A percentile compares a stretch with the other conserved stretches of the same genome.
Conservation (phyloP, 1,140 invertebrate genomes). For the Homarus americanus region DNA sequence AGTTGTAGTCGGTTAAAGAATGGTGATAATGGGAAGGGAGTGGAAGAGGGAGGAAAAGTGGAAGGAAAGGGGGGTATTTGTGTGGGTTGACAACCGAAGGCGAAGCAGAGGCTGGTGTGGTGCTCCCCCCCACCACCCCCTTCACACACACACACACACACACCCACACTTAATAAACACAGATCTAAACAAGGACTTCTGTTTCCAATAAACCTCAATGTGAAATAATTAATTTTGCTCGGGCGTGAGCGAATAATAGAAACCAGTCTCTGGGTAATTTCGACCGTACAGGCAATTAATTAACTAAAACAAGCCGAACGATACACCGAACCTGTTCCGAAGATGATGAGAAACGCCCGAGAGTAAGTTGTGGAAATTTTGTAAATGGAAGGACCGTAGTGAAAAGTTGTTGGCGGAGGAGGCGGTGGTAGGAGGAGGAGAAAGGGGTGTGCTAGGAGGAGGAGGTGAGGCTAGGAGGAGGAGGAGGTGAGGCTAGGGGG, state of each 20-base stretch:
- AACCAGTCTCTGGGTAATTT: slow-evolving; percentile 19
- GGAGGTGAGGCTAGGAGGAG: no score
- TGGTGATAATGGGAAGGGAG: neutral
- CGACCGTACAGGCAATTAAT: slow-evolving; percentile 42
- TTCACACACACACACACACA: no score
- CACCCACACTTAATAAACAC: slow-evolving; percentile 24
- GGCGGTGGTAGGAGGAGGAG: no score
- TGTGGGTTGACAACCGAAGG: neutral
- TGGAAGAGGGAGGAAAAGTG: neutral
- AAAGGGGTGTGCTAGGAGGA: no score
- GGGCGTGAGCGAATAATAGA: slow-evolving; percentile 29
- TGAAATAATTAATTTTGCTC: slow-evolving; percentile 53
- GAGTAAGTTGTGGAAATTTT: no score
- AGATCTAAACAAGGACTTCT: slow-evolving; percentile 17
- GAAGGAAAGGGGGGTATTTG: neutral
- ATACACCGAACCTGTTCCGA: neutral
- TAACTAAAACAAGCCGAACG: slow-evolving; percentile 38
- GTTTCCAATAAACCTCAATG: slow-evolving; percentile 53
- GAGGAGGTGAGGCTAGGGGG: neutral
- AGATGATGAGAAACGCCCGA: neutral
- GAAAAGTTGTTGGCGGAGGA: no score
- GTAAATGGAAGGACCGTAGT: no score
- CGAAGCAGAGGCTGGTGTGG: neutral
- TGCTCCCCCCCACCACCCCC: no score
- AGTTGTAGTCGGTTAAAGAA: neutral